These are phyloP conservation scores for Hippasteria phrygiana DNA, from an alignment of 53 echinoderm and acorn worm genomes.

Conservation along the genomic window DNA sequence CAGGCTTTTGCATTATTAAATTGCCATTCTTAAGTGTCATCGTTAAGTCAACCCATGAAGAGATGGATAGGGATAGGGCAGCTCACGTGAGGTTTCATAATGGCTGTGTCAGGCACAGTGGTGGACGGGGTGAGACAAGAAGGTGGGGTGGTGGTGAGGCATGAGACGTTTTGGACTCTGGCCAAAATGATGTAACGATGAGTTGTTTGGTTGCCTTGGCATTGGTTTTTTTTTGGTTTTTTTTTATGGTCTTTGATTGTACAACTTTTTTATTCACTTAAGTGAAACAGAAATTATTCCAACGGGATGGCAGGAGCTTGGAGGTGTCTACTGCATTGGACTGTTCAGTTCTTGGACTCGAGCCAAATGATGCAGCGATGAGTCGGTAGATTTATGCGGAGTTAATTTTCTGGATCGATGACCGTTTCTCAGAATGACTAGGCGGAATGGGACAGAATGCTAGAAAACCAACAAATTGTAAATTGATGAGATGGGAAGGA, in stretches of 20 bases:
- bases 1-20: conserved; percentile 51
- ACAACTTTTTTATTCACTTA: not conserved
- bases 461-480: not conserved
- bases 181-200: conserved; percentile 48
- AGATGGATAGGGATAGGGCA: conserved; percentile 8
- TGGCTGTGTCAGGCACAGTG: conserved; percentile 27
- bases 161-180: not conserved
- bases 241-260: conserved; percentile 9
- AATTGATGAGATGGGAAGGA: not conserved
- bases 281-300: conserved; percentile 14
- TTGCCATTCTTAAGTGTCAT: conserved; percentile 63
- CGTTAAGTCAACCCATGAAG: conserved; percentile 50
- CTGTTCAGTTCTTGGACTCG: conserved; percentile 21
- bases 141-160: not conserved
- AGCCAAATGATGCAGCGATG: conserved; percentile 49
- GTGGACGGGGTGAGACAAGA: not conserved
- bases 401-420: conserved; percentile 37
- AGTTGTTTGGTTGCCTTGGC: not conserved
- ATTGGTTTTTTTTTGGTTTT: not conserved
- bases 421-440: not conserved
- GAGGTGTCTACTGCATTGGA: not conserved
- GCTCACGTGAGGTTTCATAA: conserved; percentile 40
- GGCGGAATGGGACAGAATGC: not conserved
- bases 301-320: not conserved
- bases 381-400: conserved; percentile 6